phyloP scores from a whole-genome alignment of 2,797 vertebrate species.

The Sus cebifrons region DNA sequence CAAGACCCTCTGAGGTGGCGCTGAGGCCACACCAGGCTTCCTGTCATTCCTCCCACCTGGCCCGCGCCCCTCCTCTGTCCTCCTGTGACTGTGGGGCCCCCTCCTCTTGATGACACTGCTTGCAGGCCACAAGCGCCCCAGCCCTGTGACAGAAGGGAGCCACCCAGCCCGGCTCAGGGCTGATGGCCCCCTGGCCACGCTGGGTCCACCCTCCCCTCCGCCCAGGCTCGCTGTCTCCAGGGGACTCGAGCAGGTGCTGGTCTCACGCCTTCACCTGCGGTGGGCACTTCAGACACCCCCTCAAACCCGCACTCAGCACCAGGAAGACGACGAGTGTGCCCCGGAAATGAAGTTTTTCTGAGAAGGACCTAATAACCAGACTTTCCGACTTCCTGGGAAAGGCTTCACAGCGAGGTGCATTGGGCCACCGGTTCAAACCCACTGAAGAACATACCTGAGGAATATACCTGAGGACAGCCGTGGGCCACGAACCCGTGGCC shows the following conservation, averaged over 20 bases:
- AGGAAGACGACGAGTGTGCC: too few species aligned
- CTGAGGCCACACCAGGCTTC: neutral
- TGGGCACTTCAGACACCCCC: neutral
- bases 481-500: accelerated
- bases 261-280: neutral
- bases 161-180: neutral
- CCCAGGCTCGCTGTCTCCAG: neutral
- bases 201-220: neutral
- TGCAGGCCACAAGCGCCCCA: neutral
- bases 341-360: neutral
- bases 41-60: too few species aligned
- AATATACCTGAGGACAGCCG: too few species aligned
- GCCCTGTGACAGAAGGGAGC: too few species aligned
- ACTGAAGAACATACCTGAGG: neutral
- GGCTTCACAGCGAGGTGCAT: accelerated
- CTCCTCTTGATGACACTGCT: neutral
- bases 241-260: neutral
- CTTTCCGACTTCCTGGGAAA: neutral
- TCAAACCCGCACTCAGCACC: neutral
- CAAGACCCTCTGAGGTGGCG: neutral
- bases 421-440: accelerated
- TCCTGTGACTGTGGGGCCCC: accelerated
- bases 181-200: neutral
- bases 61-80: neutral
- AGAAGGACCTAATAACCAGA: neutral